These are phyloP conservation scores for Drosophila atripex DNA, from an alignment of 2,888 invertebrate species.

Conservation along the genomic window DNA sequence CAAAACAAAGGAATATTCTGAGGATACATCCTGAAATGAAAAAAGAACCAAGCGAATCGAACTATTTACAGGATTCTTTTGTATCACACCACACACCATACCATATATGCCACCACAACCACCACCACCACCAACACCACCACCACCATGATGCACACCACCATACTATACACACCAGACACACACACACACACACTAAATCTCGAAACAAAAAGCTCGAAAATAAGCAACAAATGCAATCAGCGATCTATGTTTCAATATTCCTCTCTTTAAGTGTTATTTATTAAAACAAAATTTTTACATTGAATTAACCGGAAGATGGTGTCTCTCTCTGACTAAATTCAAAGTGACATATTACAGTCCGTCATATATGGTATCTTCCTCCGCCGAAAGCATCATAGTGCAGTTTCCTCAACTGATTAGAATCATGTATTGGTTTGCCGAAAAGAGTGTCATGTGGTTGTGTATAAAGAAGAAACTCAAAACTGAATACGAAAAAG, in stretches of 20 bases:
- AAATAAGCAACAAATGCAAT: constrained; percentile 3
- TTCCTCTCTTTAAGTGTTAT: constrained; percentile 19
- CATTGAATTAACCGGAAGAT: neutral
- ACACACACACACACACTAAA: neutral
- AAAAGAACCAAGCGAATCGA: constrained; percentile 2
- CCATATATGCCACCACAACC: neutral
- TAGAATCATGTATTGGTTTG: constrained; percentile 50
- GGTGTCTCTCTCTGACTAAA: neutral
- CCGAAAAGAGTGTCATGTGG: constrained; percentile 59
- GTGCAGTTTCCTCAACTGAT: constrained; percentile 8
- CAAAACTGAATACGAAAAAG: constrained; percentile 29
- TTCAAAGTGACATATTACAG: too few species aligned
- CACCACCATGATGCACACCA: neutral
- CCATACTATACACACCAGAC: neutral
- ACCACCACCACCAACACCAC: too few species aligned
- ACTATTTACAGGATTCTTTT: constrained; percentile 14
- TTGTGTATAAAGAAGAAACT: constrained; percentile 55
- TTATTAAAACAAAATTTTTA: constrained; percentile 9
- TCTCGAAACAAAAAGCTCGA: constrained; percentile 4
- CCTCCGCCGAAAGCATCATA: too few species aligned
- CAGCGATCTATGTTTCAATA: constrained; percentile 14
- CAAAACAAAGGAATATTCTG: neutral
- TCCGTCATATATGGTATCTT: too few species aligned
- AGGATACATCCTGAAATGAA: constrained; percentile 3
- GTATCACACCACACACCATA: neutral